Evolutionary conservation across 2,113 vertebrate species (phyloP).

Genomic region (Scophthalmus maximus): DNA sequence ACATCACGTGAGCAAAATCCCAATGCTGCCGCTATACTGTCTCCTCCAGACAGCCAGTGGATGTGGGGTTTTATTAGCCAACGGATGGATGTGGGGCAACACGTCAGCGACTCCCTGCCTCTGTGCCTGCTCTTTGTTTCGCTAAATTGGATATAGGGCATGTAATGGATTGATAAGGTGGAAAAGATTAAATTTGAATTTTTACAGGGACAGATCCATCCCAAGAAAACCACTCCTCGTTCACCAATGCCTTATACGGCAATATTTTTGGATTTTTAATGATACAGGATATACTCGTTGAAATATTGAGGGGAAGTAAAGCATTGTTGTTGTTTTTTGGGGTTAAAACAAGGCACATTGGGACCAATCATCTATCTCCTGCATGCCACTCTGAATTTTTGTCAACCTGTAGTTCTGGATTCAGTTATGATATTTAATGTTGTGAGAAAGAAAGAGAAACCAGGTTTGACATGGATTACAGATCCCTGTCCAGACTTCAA

Average conservation of each 20-base stretch:
- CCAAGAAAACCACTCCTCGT: constrained; percentile 31
- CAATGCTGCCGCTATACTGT: constrained; percentile 57
- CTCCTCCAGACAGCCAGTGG: constrained; percentile 56
- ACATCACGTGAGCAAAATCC: constrained; percentile 76
- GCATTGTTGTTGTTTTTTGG: no score
- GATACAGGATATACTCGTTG: background rate
- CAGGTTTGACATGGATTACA: background rate
- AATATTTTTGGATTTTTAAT: no score
- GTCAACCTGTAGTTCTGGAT: background rate
- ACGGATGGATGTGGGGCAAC: constrained; percentile 57
- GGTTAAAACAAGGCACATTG: no score
- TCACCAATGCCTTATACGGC: background rate
- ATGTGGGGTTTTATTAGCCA: constrained; percentile 68
- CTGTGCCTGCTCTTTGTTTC: constrained; percentile 46
- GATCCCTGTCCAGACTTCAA: background rate
- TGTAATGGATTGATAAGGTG: constrained; percentile 58
- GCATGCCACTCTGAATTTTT: background rate
- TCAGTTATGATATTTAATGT: no score
- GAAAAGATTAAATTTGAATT: constrained; percentile 29
- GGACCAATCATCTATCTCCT: background rate
- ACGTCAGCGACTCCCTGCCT: constrained; percentile 47
- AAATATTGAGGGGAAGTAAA: background rate
- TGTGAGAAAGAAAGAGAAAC: background rate
- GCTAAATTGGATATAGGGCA: constrained; percentile 47
- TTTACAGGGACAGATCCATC: background rate